A percentile compares a stretch with the other conserved stretches of the same genome.
Evolutionary conservation across 2,113 vertebrate species (phyloP).

Genomic region (Cheilinus undulatus): DNA sequence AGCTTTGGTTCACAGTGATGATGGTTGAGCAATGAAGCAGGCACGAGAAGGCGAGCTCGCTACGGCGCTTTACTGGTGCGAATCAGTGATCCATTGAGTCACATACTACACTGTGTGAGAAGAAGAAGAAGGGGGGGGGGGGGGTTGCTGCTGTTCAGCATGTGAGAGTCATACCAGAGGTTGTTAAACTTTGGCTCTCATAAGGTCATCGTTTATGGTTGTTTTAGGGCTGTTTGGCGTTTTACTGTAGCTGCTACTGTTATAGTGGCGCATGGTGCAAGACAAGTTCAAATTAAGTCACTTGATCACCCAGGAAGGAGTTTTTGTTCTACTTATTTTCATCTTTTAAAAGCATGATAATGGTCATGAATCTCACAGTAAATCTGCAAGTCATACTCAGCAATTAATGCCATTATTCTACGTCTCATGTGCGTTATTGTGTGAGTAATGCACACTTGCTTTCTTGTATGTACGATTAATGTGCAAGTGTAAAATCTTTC

Average conservation of each 20-base stretch:
- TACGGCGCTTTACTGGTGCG: constrained; percentile 61
- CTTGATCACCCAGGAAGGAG: background rate
- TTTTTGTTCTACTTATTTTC: background rate
- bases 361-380: background rate
- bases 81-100: constrained; percentile 77
- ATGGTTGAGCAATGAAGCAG: constrained; percentile 57
- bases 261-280: background rate
- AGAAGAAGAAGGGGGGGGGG: background rate
- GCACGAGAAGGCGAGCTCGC: constrained; percentile 44
- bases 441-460: background rate
- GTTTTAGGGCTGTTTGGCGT: constrained; percentile 24
- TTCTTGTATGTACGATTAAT: background rate
- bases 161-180: constrained; percentile 75
- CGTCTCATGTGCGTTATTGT: background rate
- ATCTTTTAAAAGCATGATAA: no score
- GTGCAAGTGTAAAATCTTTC: no score
- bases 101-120: constrained; percentile 31
- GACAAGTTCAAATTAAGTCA: background rate
- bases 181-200: constrained; percentile 72
- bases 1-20: constrained; percentile 29
- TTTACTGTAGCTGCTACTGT: constrained; percentile 17
- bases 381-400: constrained; percentile 37
- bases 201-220: constrained; percentile 59
- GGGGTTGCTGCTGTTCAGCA: constrained; percentile 45
- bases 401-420: constrained; percentile 7